Evolutionary conservation across 2,888 invertebrate genomes (phyloP).

Genomic region (Amphiduros pacificus): DNA sequence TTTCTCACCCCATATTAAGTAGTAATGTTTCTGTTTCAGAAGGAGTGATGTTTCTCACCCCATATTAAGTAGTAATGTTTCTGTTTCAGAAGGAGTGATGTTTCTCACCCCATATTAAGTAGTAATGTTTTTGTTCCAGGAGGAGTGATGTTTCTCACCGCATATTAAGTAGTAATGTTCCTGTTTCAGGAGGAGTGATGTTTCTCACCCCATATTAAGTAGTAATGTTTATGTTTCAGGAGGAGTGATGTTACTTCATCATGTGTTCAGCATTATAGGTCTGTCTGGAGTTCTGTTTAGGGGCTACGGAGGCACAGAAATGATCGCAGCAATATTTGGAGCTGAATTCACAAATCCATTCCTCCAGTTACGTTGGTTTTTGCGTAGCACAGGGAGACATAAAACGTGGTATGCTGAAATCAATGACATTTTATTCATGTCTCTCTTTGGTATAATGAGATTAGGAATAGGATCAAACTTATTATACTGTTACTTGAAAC

Average conservation of each 20-base stretch:
- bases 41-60: too few species aligned
- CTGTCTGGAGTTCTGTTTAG: slow-evolving; percentile 36
- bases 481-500: slow-evolving; percentile 43
- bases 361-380: slow-evolving; percentile 54
- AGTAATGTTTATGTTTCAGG: slow-evolving; percentile 36
- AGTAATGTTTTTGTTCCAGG: too few species aligned
- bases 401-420: slow-evolving; percentile 40
- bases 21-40: too few species aligned
- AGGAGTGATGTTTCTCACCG: too few species aligned
- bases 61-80: too few species aligned
- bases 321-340: slow-evolving; percentile 53
- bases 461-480: slow-evolving; percentile 46
- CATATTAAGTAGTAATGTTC: too few species aligned
- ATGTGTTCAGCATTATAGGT: slow-evolving; percentile 49
- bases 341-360: slow-evolving; percentile 57
- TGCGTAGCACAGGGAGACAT: slow-evolving; percentile 37
- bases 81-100: too few species aligned
- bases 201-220: background rate
- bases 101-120: too few species aligned
- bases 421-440: slow-evolving; percentile 50
- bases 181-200: too few species aligned
- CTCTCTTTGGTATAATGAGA: slow-evolving; percentile 47
- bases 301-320: slow-evolving; percentile 51
- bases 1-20: too few species aligned
- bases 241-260: slow-evolving; percentile 54